Percentiles rank a stretch among this genome's conserved stretches.
Conservation (phyloP, 2,113 vertebrate genomes). For the Thunnus maccoyii region DNA sequence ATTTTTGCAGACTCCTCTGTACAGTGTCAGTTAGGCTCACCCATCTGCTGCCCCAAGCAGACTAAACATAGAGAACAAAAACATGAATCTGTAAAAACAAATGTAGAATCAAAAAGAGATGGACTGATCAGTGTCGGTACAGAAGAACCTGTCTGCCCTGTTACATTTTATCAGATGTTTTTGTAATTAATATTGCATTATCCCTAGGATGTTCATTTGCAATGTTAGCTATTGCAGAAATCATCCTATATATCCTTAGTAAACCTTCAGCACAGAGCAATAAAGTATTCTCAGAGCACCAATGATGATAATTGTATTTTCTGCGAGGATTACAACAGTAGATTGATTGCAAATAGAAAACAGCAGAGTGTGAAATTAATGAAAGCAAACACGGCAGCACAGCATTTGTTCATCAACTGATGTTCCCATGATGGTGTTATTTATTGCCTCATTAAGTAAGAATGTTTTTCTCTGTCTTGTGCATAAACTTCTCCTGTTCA, state of each 20-base stretch:
- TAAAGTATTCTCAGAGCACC: constrained; percentile 25
- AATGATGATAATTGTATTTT: constrained; percentile 29
- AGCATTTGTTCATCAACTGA: constrained; percentile 31
- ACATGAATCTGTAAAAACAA: neutral
- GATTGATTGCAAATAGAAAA: constrained; percentile 25
- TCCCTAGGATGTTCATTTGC: neutral
- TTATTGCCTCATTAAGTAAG: constrained; percentile 45
- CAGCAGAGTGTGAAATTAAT: constrained; percentile 47
- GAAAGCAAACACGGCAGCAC: constrained; percentile 19
- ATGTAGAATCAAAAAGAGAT: neutral
- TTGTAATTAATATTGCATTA: constrained; percentile 9
- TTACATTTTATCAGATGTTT: neutral
- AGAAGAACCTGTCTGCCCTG: neutral
- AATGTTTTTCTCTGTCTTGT: constrained; percentile 27
- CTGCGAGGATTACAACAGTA: constrained; percentile 10
- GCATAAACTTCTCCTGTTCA: constrained; percentile 10
- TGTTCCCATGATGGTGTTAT: constrained; percentile 38
- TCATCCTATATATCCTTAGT: neutral
- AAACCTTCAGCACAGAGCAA: constrained; percentile 7
- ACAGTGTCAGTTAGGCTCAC: constrained; percentile 23
- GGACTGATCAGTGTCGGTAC: too few species aligned
- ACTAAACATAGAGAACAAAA: neutral
- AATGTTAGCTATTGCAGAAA: neutral
- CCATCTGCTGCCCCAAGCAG: neutral
- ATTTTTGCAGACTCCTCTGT: too few species aligned